phyloP scores from a whole-genome alignment of 2,113 vertebrate species.

The Oryzias javanicus region DNA sequence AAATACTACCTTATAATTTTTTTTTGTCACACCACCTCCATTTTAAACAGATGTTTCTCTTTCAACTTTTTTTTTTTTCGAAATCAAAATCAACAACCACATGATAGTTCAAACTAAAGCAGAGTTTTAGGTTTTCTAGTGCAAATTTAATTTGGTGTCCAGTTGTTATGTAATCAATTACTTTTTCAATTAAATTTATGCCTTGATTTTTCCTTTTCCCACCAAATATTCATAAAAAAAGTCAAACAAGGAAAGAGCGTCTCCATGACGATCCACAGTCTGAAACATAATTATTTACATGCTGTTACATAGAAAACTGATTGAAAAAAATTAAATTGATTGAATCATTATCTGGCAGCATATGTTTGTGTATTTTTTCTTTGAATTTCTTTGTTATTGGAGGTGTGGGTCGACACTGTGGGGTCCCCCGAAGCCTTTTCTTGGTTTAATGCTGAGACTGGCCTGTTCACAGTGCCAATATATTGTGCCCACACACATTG shows the following conservation, averaged over 20 bases:
- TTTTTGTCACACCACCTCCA: too few species aligned
- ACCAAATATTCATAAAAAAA: neutral
- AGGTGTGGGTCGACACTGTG: conserved; percentile 19
- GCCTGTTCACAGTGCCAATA: conserved; percentile 19
- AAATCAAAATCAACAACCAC: too few species aligned
- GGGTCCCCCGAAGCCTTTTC: conserved; percentile 21
- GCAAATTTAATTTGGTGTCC: too few species aligned
- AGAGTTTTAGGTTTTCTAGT: too few species aligned
- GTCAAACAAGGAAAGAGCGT: conserved; percentile 10
- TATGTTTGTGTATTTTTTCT: conserved; percentile 16
- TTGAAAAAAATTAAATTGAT: conserved; percentile 36
- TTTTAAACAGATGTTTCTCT: neutral
- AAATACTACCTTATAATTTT: neutral
- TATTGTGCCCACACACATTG: conserved; percentile 23
- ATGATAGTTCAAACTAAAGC: too few species aligned
- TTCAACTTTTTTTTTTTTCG: neutral
- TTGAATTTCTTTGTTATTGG: neutral
- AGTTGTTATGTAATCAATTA: too few species aligned
- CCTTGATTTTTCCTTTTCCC: too few species aligned
- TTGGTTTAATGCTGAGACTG: conserved; percentile 19
- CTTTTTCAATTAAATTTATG: too few species aligned
- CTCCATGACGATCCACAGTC: conserved; percentile 1
- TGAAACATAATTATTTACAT: conserved; percentile 12
- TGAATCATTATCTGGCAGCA: conserved; percentile 11
- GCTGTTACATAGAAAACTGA: conserved; percentile 28